phyloP scores from a whole-genome alignment of 2,113 vertebrate genomes.

The Lamprologus speciosus region DNA sequence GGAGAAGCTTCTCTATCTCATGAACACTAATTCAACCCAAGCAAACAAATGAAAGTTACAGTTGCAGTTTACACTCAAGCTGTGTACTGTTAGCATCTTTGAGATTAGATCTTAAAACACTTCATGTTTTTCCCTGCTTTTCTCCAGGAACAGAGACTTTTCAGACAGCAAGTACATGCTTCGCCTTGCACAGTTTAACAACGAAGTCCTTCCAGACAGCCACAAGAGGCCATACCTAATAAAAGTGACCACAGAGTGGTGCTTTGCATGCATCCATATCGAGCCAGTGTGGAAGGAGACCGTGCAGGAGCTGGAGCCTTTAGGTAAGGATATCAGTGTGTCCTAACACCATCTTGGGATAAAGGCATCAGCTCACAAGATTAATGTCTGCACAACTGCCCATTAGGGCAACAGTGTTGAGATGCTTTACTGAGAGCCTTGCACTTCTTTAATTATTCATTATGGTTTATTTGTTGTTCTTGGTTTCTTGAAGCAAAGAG shows the following conservation, averaged over 20 bases:
- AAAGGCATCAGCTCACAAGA: background rate
- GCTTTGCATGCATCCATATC: conserved; percentile 90
- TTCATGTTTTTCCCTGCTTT: background rate
- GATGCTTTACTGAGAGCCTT: background rate
- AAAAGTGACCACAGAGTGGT: conserved; percentile 94
- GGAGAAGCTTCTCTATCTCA: background rate
- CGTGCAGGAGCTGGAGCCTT: conserved; percentile 79
- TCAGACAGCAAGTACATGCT: conserved; percentile 85
- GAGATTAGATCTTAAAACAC: background rate
- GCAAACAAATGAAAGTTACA: background rate
- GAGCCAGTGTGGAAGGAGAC: conserved; percentile 93
- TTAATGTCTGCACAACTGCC: background rate
- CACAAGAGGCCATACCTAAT: conserved; percentile 91
- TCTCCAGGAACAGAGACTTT: conserved; percentile 78
- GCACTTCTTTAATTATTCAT: background rate
- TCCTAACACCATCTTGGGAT: background rate
- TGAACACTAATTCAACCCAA: background rate
- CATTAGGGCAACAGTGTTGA: background rate
- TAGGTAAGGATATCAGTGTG: conserved; percentile 68
- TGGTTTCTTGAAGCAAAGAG: background rate
- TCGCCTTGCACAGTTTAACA: conserved; percentile 85
- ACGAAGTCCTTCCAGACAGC: conserved; percentile 85
- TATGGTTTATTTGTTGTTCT: background rate
- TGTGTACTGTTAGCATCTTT: background rate
- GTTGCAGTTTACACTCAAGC: background rate